Conservation (phyloP, 2,888 invertebrate species). For the Chaitophorus viminalis region DNA sequence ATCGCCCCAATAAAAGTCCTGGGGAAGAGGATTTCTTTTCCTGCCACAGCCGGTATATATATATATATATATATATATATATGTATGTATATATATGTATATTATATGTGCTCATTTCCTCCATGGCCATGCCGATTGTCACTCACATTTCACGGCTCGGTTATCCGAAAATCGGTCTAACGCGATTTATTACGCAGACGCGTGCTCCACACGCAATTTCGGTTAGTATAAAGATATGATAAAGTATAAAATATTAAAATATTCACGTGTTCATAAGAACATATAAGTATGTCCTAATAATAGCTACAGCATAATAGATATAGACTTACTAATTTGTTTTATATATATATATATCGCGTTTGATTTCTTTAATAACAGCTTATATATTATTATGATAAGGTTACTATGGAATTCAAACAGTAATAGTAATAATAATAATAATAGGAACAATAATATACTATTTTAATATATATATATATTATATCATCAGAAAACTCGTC, state of each 20-base stretch:
- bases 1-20: constrained; percentile 30
- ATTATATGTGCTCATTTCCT: background rate
- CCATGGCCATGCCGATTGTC: no score
- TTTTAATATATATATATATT: no score
- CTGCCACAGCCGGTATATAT: background rate
- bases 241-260: background rate
- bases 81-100: background rate
- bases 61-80: no score
- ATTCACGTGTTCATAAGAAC: background rate
- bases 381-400: background rate
- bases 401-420: no score
- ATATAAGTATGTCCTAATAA: no score
- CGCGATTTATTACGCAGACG: background rate
- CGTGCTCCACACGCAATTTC: background rate
- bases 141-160: background rate
- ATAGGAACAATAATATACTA: no score
- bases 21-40: background rate
- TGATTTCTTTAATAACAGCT: no score
- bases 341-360: no score
- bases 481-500: background rate
- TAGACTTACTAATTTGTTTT: no score
- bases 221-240: background rate
- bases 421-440: no score
- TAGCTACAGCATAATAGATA: no score
- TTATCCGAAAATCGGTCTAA: background rate